Base-by-base conservation (phyloP, 23 tunicate genomes). In the Halocynthia aurantium region DNA sequence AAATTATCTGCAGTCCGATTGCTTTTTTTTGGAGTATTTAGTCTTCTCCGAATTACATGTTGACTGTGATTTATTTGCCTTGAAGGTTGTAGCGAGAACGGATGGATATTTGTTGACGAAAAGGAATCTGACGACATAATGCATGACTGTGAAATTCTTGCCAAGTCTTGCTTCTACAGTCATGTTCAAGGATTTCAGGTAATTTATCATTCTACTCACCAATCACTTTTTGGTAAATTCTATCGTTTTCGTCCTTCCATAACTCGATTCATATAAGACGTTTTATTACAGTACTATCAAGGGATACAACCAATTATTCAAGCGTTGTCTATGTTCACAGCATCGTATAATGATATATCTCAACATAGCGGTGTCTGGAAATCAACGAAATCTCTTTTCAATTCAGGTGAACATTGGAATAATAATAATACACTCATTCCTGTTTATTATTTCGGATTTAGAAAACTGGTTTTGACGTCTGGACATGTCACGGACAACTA, bases 141-240 rank as follows among this genome's bases (percentile, higher is more conserved):
- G 93, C 93, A 87, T 76, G 93, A 87, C 55, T 87, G 93, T 77
- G 93, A 87, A 71, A 81, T 87, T 63, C 82, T 87, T 86, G 93
- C 93, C 13, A 87, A 87, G 52, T 66, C 86, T 12, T 82, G 86
- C 61, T 87, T 87, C 66, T 87, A 87, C 71, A 78, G 83, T 55
- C 70, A 80, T 17, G 66, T 87, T 52, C 93, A 87, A 76, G 93
- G 93, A 52, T 87, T 87, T 76, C 93, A 87, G 85, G 91, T 86
- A 5, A 7, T 52, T 63, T 31, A 21, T n/a, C 44, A 31, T 31
- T 31, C 44, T 31, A 31, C 44, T 31, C 44, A 31, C 44, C 44
- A 31, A 31, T 31, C 4, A 31, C 44, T 0, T 31, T 31, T 31
- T 31, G 2, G 44, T 31, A 4, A 31, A 31, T 31, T 31, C 44